Evolutionary conservation across 2,113 vertebrate genomes (phyloP).

Genomic region (Chaetorhynchus papuensis): DNA sequence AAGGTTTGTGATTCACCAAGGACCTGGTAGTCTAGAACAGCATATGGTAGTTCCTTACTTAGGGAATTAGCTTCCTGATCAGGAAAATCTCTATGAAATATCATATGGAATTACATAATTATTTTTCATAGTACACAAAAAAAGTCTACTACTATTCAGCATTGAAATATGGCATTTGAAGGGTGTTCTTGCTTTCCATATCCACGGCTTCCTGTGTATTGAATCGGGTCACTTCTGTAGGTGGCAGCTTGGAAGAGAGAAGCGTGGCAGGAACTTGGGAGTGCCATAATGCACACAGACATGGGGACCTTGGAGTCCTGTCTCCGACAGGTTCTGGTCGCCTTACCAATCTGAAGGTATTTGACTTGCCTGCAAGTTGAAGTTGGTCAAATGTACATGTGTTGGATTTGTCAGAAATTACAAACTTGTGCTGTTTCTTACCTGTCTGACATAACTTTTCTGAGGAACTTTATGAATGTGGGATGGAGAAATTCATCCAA

Average conservation of each 20-base stretch:
- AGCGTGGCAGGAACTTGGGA: rapidly evolving
- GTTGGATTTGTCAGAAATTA: neutral
- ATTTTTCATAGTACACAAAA: neutral
- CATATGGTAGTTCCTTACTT: neutral
- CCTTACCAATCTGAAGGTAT: neutral
- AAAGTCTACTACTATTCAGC: neutral
- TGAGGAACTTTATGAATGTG: neutral
- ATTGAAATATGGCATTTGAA: neutral
- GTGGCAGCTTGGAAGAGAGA: neutral
- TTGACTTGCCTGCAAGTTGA: neutral
- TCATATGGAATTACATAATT: neutral
- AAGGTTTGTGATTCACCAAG: neutral
- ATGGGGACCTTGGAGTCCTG: neutral
- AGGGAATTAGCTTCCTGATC: neutral
- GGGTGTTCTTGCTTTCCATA: neutral
- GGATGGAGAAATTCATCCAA: neutral
- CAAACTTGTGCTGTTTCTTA: neutral
- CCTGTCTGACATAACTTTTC: neutral
- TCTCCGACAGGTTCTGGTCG: neutral
- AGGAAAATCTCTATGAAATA: neutral
- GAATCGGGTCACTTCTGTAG: neutral
- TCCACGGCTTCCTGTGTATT: neutral
- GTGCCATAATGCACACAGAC: neutral
- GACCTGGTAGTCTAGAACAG: neutral
- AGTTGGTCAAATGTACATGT: neutral